A percentile compares a stretch with the other conserved stretches of the same genome.
Conservation (phyloP, 2,113 vertebrate genomes). For the Damaliscus lunatus region DNA sequence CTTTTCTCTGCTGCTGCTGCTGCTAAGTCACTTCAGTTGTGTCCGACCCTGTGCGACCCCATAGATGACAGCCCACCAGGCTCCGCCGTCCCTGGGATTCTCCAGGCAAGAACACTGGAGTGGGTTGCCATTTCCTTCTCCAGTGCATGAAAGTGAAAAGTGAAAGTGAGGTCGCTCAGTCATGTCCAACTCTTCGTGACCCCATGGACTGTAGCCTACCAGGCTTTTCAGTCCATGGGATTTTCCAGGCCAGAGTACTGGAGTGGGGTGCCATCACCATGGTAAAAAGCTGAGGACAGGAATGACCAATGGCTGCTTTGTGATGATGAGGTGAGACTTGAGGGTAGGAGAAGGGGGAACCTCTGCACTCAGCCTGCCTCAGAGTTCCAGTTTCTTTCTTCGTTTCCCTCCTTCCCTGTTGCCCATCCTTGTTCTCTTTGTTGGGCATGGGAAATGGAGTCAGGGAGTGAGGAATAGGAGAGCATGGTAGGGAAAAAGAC, state of each 20-base stretch:
- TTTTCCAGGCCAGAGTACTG: too few relatives aligned
- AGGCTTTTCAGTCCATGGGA: too few relatives aligned
- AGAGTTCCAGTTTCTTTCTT: background rate
- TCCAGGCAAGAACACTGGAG: too few relatives aligned
- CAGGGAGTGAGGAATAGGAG: background rate
- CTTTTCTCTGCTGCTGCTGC: background rate
- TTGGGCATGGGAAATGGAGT: background rate
- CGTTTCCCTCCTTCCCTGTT: background rate
- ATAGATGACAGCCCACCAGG: too few relatives aligned
- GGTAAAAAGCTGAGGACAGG: background rate
- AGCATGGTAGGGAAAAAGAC: background rate
- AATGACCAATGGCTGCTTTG: background rate
- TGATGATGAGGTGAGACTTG: background rate
- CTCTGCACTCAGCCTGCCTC: background rate
- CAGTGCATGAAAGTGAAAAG: too few relatives aligned
- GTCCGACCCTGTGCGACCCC: too few relatives aligned
- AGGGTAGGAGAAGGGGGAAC: background rate
- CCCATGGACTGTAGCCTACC: too few relatives aligned
- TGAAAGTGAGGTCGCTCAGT: too few relatives aligned
- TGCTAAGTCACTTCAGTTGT: too few relatives aligned
- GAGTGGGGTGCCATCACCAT: background rate
- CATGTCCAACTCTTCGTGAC: too few relatives aligned
- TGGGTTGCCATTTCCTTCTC: too few relatives aligned
- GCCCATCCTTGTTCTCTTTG: background rate
- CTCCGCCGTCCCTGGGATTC: too few relatives aligned